Conservation (phyloP, 2,888 invertebrate genomes). For the Plebejus argus region DNA sequence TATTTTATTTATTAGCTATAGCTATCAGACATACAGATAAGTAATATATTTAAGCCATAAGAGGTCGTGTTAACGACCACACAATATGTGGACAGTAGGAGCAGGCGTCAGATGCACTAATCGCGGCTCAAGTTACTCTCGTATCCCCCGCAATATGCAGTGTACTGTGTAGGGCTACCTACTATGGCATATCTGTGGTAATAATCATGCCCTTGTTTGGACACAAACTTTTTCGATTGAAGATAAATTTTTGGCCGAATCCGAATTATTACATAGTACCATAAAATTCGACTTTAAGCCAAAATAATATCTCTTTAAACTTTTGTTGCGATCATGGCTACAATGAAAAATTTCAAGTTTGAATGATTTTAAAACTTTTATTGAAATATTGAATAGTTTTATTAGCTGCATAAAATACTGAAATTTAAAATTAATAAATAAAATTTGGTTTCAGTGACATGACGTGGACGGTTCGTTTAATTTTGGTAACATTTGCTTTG, state of each 20-base stretch:
- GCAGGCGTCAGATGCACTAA: slow-evolving; percentile 52
- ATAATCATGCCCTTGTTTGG: not conserved
- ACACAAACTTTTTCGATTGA: not conserved
- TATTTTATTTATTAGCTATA: too few species aligned
- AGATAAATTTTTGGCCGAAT: not conserved
- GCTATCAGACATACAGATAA: not conserved
- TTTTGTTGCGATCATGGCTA: too few species aligned
- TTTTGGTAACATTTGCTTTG: too few species aligned
- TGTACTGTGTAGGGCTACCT: not conserved
- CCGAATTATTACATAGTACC: not conserved
- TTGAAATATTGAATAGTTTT: too few species aligned
- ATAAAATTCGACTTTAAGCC: too few species aligned
- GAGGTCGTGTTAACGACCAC: slow-evolving; percentile 34
- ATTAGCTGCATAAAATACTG: too few species aligned
- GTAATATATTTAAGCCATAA: not conserved
- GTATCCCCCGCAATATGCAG: not conserved
- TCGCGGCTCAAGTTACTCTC: slow-evolving; percentile 58
- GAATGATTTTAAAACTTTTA: too few species aligned
- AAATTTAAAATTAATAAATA: too few species aligned
- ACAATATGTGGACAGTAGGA: slow-evolving; percentile 48
- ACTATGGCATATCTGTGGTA: slow-evolving; percentile 52
- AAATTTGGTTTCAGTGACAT: too few species aligned
- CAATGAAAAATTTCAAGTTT: too few species aligned
- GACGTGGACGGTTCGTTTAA: too few species aligned
- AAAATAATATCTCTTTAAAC: too few species aligned